A percentile compares a stretch with the other conserved stretches of the same genome.
Evolutionary conservation across 2,888 invertebrate genomes (phyloP).

Genomic region (Bruchidius siliquastri): DNA sequence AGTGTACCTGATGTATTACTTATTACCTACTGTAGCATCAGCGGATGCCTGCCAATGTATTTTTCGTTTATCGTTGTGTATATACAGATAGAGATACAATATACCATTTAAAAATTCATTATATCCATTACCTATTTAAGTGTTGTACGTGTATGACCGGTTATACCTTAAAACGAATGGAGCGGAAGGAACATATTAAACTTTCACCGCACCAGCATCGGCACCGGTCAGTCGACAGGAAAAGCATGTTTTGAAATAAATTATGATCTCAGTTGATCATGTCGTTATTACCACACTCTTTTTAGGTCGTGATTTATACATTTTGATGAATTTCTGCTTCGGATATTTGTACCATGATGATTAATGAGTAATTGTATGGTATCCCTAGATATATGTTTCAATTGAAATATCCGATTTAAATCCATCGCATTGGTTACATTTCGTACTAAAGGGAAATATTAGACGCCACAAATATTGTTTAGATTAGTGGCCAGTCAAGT

Average conservation of each 20-base stretch:
- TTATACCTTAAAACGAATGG: background rate
- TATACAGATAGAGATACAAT: background rate
- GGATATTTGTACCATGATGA: background rate
- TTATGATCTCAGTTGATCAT: background rate
- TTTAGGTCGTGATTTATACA: background rate
- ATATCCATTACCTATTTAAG: background rate
- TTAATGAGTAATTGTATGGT: background rate
- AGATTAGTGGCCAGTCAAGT: too few relatives aligned
- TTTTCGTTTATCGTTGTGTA: too few relatives aligned
- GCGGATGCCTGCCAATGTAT: too few relatives aligned
- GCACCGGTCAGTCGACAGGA: background rate
- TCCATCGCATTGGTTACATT: too few relatives aligned
- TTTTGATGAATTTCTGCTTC: background rate
- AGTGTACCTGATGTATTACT: too few relatives aligned
- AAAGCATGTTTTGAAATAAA: background rate
- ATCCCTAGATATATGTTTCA: background rate
- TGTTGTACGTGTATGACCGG: background rate
- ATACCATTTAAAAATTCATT: background rate
- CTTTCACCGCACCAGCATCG: background rate
- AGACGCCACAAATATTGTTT: too few relatives aligned
- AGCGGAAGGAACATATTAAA: background rate
- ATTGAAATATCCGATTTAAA: background rate
- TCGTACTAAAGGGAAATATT: too few relatives aligned
- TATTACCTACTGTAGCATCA: too few relatives aligned
- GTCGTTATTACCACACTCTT: too few relatives aligned